phyloP scores from a whole-genome alignment of 2,113 vertebrate species.

The Antidorcas marsupialis region DNA sequence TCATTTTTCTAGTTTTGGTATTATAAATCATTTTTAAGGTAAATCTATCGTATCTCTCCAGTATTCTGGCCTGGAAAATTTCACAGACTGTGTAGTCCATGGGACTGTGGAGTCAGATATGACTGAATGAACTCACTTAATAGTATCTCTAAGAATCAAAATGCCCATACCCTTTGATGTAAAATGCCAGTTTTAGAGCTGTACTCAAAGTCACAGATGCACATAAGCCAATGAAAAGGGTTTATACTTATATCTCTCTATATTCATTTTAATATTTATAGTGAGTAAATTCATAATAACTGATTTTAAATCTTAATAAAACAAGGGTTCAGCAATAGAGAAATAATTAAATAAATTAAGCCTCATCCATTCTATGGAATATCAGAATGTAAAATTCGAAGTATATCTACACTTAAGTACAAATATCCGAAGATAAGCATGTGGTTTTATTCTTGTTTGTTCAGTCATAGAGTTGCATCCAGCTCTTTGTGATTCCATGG shows the following conservation, averaged over 20 bases:
- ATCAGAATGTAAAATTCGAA: neutral
- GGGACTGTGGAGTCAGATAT: neutral
- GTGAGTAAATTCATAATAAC: neutral
- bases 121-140: neutral
- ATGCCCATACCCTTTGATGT: neutral
- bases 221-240: neutral
- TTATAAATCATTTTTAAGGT: neutral
- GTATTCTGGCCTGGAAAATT: neutral
- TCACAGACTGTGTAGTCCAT: neutral
- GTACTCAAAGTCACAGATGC: neutral
- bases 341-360: neutral
- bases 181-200: neutral
- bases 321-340: neutral
- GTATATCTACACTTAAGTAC: neutral
- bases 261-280: neutral
- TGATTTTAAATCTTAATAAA: neutral
- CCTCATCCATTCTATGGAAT: neutral
- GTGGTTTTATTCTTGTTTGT: neutral
- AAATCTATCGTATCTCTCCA: neutral
- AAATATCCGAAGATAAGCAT: neutral
- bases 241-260: neutral
- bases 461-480: neutral
- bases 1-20: neutral
- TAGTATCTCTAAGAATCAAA: neutral
- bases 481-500: neutral